Evolutionary conservation across 2,888 invertebrate species (phyloP), one percentile per base, ranked within the genome.

Genomic region (Mellilla xanthometata): DNA sequence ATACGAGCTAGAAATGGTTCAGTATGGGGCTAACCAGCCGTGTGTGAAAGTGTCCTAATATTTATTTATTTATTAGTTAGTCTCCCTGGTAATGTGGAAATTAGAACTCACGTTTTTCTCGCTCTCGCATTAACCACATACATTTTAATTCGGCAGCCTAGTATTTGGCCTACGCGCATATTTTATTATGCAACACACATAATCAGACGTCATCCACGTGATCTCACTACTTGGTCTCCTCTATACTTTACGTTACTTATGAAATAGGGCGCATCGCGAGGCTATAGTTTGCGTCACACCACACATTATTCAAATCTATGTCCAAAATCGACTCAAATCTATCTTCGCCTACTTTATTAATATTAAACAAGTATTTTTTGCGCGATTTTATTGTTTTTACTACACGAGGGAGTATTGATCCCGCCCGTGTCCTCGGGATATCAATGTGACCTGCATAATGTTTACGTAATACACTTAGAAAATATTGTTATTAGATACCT

Each of bases 261-360:
- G 73, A 84, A 82, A 83, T 77, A 74, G 72, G 70, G 72, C 78
- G 76, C 75, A 76, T 76, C 76, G 58, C 84, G 81, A 87, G 87
- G 87, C 78, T 82, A 72, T 49, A 56, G 61, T 56, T 76, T 81
- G 76, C 87, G 87, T 88, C 87, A 87, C 65, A 57, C 65, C 61
- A 65, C 68, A 72, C 66, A 78, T 84, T 83, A 86, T 85, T 76
- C 81, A 78, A 73, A 76, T 67, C 65, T 62, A 68, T 83, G 81
- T 81, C 79, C 68, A 80, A 76, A 81, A 68, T 67, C 65, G 63
- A 65, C 54, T 60, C 64, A 69, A 75, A 74, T 78, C 69, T 76
- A 76, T 83, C 69, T 67, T 63, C 62, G 63, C 56, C 54, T 58
- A 39, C 23, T 34, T 41, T 62, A 76, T 81, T 69, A 68, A 81